Percentiles rank a stretch among this genome's conserved stretches.
phyloP scores from a whole-genome alignment of 1,140 invertebrate genomes.

The Leptinotarsa lineolata region DNA sequence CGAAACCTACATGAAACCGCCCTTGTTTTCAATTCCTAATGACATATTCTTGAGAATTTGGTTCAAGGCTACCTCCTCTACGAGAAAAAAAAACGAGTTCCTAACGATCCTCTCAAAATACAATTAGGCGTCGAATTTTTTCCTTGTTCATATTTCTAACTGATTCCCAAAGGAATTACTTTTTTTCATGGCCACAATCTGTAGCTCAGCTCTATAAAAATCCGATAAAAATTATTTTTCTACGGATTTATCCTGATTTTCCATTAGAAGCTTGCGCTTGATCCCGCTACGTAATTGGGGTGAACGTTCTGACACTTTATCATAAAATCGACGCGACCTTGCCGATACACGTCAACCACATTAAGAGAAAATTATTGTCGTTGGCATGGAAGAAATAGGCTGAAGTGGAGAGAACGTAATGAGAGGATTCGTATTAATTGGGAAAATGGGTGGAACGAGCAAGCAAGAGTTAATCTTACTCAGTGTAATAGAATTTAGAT shows the following conservation, averaged over 20 bases:
- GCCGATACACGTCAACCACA: conserved; percentile 1
- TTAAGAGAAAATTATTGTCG: neutral
- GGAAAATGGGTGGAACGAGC: too few relatives aligned
- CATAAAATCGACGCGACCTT: conserved; percentile 1
- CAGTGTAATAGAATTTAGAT: too few relatives aligned
- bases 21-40: too few relatives aligned
- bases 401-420: neutral
- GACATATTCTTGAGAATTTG: too few relatives aligned
- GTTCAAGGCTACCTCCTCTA: too few relatives aligned
- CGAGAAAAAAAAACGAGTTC: neutral
- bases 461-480: too few relatives aligned
- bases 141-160: neutral
- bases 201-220: neutral
- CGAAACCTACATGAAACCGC: too few relatives aligned
- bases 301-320: neutral
- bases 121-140: neutral
- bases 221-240: conserved; percentile 4
- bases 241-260: neutral
- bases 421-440: too few relatives aligned
- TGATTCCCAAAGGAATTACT: neutral
- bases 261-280: neutral
- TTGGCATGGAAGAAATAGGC: neutral
- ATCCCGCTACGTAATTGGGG: conserved; percentile 7
- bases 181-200: neutral
- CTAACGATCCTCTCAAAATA: neutral